phyloP scores from a whole-genome alignment of 2,113 vertebrate genomes.

The Phoxinus phoxinus region DNA sequence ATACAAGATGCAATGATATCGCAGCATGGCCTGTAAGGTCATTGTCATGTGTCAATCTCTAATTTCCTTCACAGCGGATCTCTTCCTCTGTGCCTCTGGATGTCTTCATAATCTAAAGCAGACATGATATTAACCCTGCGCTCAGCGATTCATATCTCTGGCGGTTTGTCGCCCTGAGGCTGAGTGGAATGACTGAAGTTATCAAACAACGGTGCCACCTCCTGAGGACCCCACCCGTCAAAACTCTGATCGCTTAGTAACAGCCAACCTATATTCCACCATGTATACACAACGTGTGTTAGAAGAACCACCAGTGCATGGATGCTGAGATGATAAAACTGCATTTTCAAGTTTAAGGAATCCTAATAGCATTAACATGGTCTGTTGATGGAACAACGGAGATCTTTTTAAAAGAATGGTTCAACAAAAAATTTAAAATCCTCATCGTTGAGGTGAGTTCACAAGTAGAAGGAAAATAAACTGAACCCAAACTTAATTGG shows the following conservation, averaged over 20 bases:
- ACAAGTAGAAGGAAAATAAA: not conserved
- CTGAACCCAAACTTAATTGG: not conserved
- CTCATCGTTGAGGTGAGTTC: not conserved
- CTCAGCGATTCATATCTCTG: conserved; percentile 57
- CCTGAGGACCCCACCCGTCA: conserved; percentile 58
- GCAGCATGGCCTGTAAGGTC: conserved; percentile 24
- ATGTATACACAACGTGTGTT: conserved; percentile 2
- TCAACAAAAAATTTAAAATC: too few relatives aligned
- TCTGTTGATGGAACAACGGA: not conserved
- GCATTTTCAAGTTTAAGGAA: not conserved
- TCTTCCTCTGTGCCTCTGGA: conserved; percentile 39
- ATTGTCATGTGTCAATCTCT: conserved; percentile 58
- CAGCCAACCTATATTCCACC: conserved; percentile 3
- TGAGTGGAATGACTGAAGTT: conserved; percentile 58
- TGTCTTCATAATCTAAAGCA: conserved; percentile 57
- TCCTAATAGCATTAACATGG: not conserved
- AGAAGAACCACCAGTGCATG: not conserved
- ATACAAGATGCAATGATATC: conserved; percentile 23
- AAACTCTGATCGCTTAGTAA: conserved; percentile 49
- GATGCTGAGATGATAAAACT: not conserved
- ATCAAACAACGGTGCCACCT: conserved; percentile 58
- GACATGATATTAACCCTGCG: conserved; percentile 55
- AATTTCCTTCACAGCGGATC: conserved; percentile 45
- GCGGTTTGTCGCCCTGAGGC: conserved; percentile 64
- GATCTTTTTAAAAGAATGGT: not conserved